Percentiles rank a stretch among this genome's conserved stretches.
Evolutionary conservation across 2,113 vertebrate species (phyloP).

Genomic region (Prolemur simus): DNA sequence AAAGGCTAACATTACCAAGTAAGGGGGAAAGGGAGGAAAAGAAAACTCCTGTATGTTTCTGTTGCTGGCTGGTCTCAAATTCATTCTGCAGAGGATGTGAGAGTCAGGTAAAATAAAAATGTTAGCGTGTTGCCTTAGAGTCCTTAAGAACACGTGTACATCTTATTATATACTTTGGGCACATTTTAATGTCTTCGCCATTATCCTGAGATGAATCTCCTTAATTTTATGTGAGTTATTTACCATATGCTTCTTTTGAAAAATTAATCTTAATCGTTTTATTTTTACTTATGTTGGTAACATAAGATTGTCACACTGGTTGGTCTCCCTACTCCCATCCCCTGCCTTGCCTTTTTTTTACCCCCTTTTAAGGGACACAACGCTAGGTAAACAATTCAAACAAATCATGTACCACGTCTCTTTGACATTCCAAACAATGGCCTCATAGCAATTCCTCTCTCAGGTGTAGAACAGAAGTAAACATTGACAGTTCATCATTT

Average conservation of each 20-base stretch:
- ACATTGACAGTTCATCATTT: not conserved
- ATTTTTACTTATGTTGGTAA: not conserved
- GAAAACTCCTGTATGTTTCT: not conserved
- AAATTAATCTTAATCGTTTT: not conserved
- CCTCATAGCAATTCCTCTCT: not conserved
- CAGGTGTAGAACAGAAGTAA: not conserved
- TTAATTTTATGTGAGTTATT: not conserved
- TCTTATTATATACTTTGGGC: not conserved
- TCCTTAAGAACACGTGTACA: not conserved
- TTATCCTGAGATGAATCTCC: not conserved
- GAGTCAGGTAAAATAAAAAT: not conserved
- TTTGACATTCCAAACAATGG: not conserved
- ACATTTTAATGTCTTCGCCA: not conserved
- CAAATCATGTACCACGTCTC: not conserved
- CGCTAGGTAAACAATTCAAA: rapidly evolving
- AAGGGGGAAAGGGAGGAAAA: rapidly evolving
- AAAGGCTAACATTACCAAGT: not conserved
- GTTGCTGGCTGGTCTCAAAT: not conserved
- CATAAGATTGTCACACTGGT: rapidly evolving
- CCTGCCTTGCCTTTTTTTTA: rapidly evolving
- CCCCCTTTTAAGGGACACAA: not conserved
- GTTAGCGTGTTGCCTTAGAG: not conserved
- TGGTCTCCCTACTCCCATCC: rapidly evolving
- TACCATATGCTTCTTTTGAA: not conserved
- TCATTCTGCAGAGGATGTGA: not conserved